Evolutionary conservation across 2,888 invertebrate species (phyloP), one percentile per base, ranked within the genome.

Genomic region (Liodrosophila aerea): DNA sequence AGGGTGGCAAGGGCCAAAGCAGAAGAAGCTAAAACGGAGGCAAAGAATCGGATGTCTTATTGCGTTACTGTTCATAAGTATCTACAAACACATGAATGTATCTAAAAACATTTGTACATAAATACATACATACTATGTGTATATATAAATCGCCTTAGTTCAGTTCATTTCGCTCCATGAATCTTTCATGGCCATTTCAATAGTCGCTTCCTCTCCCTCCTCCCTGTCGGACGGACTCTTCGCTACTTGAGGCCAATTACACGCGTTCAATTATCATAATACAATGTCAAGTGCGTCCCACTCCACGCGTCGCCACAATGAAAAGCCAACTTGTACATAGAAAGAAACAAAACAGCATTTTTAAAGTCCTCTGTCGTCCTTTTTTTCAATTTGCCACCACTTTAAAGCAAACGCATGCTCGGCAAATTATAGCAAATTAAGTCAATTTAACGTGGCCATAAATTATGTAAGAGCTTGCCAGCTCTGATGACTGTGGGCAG

Each of bases 261-360:
- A 86, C 72, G 87, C 85, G 74, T 80, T 81, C 86, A 85, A 87
- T 87, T 87, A 81, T 85, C 73, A 77, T 86, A 85, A 86, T 73
- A 80, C 80, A 76, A 81, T 85, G 75, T 78, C 67, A 68, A 67
- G 76, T 64, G 46, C 33, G 45, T 47, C 45, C 27, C 51, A 11
- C 36, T n/a, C 22, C n/a, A 2, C 1, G 1, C 8, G 0, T 2
- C 9, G 13, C 50, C 57, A 58, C 13, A 36, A 29, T 13, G 22
- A 45, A 33, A 36, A 47, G 8, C 4, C 1, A 27, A 33, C n/a
- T n/a, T n/a, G n/a, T n/a, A n/a, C n/a, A n/a, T n/a, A n/a, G n/a
- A 22, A 11, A 11, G 47, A 49, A 34, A 29, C 40, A 30, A 7
- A 5, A 40, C 22, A 22, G 12, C 37, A 34, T 31, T 61, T 61